Percentiles rank a stretch among this genome's conserved stretches.
These are phyloP conservation scores for Halictus rubicundus DNA, from an alignment of 1,140 invertebrate genomes.

Conservation along the genomic window DNA sequence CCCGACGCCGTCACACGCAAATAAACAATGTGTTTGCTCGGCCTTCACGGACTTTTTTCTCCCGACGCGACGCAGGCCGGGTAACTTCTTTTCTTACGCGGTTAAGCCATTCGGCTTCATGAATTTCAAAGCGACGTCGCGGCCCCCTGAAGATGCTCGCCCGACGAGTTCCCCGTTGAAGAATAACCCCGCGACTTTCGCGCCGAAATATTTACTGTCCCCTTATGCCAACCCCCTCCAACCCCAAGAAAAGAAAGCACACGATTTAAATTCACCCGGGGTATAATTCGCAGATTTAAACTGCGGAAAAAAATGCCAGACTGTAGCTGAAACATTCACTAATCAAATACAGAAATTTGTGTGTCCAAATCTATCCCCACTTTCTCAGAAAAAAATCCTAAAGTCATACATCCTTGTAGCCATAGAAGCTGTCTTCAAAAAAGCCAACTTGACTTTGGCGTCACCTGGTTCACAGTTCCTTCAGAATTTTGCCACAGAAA, in stretches of 20 bases:
- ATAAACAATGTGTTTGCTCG: conserved; percentile 46
- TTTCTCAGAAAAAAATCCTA: too few species aligned
- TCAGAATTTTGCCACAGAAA: too few species aligned
- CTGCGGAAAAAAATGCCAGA: too few species aligned
- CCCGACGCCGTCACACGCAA: conserved; percentile 49
- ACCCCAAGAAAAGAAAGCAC: neutral
- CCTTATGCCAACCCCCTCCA: neutral
- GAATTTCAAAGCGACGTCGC: conserved; percentile 71
- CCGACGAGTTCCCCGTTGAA: neutral
- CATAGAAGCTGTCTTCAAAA: too few species aligned
- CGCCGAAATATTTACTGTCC: neutral
- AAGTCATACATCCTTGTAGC: too few species aligned
- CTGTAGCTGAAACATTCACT: too few species aligned
- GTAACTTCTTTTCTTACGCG: conserved; percentile 67
- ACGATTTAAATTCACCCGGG: neutral
- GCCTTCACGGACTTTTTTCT: conserved; percentile 7
- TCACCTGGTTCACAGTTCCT: too few species aligned
- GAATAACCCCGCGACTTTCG: conserved; percentile 19
- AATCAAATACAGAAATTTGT: too few species aligned
- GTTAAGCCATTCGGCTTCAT: conserved; percentile 71
- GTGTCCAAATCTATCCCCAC: too few species aligned
- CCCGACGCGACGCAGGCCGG: neutral
- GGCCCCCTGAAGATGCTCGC: conserved; percentile 47
- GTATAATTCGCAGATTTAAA: too few species aligned
- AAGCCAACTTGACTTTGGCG: too few species aligned